Evolutionary conservation across 2,888 invertebrate species (phyloP).

Genomic region (Mythimna ferrago): DNA sequence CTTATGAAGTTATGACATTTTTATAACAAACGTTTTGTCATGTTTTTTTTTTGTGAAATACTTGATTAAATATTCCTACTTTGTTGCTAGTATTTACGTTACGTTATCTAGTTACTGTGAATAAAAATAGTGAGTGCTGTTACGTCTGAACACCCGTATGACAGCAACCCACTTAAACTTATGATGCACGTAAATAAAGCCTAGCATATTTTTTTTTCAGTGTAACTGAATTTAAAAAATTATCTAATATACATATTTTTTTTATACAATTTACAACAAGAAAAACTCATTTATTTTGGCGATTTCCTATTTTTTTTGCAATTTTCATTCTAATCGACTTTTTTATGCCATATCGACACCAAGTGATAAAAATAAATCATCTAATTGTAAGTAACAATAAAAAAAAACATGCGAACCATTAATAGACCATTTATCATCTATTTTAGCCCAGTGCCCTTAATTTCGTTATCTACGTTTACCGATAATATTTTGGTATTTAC

Average conservation of each 20-base stretch:
- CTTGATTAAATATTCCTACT: slow-evolving; percentile 13
- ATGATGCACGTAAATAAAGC: background rate
- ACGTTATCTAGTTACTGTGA: slow-evolving; percentile 26
- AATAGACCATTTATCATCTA: background rate
- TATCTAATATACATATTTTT: no score
- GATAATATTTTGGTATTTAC: background rate
- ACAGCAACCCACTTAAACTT: slow-evolving; percentile 1
- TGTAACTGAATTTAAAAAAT: no score
- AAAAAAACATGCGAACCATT: background rate
- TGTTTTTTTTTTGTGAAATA: slow-evolving; percentile 42
- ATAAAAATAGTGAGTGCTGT: slow-evolving; percentile 2
- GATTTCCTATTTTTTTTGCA: background rate
- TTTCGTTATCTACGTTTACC: background rate
- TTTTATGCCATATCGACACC: background rate
- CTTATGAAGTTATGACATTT: slow-evolving; percentile 27
- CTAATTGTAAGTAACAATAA: no score
- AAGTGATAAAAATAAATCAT: background rate
- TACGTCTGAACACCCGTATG: slow-evolving; percentile 19
- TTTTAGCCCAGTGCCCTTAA: background rate
- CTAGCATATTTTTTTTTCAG: no score
- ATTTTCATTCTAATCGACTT: background rate
- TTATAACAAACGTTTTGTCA: slow-evolving; percentile 16
- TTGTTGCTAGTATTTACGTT: background rate
- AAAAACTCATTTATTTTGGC: background rate
- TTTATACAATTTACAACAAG: no score